A percentile compares a stretch with the other conserved stretches of the same genome.
Conservation (phyloP, 2,888 invertebrate genomes). For the Ochlodes sylvanus region DNA sequence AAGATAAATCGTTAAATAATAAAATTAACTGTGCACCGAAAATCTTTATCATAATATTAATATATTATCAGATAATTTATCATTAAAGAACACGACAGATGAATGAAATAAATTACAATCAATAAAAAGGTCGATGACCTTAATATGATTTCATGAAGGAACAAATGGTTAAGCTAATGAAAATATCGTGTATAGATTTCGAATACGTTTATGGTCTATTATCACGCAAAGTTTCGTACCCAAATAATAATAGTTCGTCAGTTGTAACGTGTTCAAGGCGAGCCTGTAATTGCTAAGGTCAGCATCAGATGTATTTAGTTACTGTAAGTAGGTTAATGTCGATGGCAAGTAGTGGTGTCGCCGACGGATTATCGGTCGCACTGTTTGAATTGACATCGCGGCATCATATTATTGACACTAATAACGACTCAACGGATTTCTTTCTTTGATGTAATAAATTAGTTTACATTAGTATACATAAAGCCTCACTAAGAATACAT, state of each 20-base stretch:
- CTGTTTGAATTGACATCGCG: constrained; percentile 22
- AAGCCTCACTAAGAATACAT: no score
- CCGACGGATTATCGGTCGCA: constrained; percentile 7
- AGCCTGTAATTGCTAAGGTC: constrained; percentile 35
- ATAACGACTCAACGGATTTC: no score
- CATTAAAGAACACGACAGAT: no score
- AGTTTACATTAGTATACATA: no score
- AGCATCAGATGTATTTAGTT: constrained; percentile 34
- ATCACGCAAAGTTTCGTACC: neutral
- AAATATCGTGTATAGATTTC: neutral
- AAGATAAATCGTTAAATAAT: no score
- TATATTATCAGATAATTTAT: no score
- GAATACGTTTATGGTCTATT: neutral
- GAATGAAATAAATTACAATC: no score
- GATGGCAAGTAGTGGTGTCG: constrained; percentile 19
- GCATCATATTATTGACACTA: neutral
- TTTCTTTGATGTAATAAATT: neutral
- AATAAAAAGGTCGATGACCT: no score
- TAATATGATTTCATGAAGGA: no score
- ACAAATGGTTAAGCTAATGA: neutral
- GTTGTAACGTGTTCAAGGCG: constrained; percentile 28
- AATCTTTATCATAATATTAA: no score
- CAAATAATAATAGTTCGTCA: constrained; percentile 6
- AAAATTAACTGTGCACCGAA: no score
- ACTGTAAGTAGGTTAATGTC: constrained; percentile 36